Percentiles rank a stretch among this genome's conserved stretches.
Evolutionary conservation across 2,888 invertebrate genomes (phyloP).

Genomic region (Trypoxylon attenuatum): DNA sequence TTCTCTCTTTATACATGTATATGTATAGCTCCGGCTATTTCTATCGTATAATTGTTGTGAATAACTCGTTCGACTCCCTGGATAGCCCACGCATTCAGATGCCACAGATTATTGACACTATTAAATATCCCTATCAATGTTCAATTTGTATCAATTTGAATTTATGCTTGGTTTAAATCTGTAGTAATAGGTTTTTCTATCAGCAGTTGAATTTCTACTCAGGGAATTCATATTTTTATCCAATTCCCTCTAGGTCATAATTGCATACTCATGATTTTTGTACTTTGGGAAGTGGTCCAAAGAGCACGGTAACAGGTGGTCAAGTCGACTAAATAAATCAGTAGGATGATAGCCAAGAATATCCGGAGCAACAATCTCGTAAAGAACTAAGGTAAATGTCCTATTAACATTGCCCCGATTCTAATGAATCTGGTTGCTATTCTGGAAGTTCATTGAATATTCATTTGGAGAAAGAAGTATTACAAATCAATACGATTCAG

Average conservation of each 20-base stretch:
- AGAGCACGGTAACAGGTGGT: neutral
- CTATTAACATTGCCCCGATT: no score
- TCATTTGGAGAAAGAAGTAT: no score
- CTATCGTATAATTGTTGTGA: slow-evolving; percentile 7
- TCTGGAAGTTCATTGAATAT: no score
- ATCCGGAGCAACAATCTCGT: neutral
- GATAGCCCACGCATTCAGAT: neutral
- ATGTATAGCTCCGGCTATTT: slow-evolving; percentile 34
- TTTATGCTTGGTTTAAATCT: neutral
- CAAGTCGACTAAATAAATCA: neutral
- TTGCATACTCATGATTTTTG: no score
- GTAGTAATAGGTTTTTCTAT: no score
- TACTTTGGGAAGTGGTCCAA: neutral
- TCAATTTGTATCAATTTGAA: neutral
- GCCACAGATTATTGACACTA: neutral
- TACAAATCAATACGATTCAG: no score
- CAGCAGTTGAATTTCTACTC: neutral
- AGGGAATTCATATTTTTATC: slow-evolving; percentile 13
- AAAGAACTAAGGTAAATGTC: neutral
- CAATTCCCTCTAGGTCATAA: no score
- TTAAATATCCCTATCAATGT: neutral
- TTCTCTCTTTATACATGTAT: slow-evolving; percentile 6
- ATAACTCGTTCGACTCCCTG: slow-evolving; percentile 2
- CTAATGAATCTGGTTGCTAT: no score
- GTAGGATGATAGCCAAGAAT: neutral